Conservation (phyloP, 64 coral and sea anemone species). For the Stichodactyla helianthus region DNA sequence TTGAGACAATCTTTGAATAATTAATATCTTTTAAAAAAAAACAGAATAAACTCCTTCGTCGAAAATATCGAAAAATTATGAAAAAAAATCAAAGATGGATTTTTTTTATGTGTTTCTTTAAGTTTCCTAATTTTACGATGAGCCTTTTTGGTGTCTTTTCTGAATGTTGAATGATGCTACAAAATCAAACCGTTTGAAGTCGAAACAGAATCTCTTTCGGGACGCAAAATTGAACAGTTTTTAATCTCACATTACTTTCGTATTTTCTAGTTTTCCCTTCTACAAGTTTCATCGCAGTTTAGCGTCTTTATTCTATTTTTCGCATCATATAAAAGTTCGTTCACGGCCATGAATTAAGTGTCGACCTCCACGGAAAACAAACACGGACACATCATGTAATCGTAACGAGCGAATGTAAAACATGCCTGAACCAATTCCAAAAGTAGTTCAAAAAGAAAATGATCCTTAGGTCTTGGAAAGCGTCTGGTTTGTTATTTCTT, state of each 20-base stretch:
- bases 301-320: not conserved
- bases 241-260: not conserved
- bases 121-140: not conserved
- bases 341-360: not conserved
- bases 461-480: not conserved
- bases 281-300: not conserved
- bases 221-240: not conserved
- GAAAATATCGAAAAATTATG: not conserved
- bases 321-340: not conserved
- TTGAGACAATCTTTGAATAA: slow-evolving; percentile 15
- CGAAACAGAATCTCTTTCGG: not conserved
- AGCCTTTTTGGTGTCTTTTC: not conserved
- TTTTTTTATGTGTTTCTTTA: not conserved
- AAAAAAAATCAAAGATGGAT: not conserved
- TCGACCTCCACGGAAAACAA: slow-evolving; percentile 2
- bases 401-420: not conserved
- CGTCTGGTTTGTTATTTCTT: not conserved
- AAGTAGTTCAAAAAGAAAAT: not conserved
- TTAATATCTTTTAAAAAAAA: slow-evolving; percentile 1
- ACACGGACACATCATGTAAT: not conserved
- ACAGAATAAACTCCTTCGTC: slow-evolving; percentile 2
- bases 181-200: not conserved
- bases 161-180: not conserved
- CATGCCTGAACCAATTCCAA: not conserved
- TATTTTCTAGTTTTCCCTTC: not conserved